Evolutionary conservation across 2,797 vertebrate species (phyloP).

Genomic region (Falco naumanni): DNA sequence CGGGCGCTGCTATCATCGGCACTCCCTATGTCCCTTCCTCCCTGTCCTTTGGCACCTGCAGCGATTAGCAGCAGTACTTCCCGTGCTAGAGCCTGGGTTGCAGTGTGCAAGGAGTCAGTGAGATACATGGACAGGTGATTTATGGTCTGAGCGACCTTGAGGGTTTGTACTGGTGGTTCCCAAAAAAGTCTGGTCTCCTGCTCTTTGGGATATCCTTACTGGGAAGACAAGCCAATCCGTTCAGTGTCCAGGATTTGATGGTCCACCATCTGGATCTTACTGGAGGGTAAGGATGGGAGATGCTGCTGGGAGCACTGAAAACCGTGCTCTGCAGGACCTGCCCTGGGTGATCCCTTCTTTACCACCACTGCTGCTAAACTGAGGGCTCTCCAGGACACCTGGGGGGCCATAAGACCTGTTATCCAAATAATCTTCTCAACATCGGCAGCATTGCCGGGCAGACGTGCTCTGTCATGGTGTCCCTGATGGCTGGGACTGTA

Average conservation of each 20-base stretch:
- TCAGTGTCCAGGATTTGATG: neutral
- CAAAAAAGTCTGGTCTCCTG: neutral
- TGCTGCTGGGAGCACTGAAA: neutral
- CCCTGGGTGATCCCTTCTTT: neutral
- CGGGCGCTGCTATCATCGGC: neutral
- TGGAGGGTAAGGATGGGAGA: neutral
- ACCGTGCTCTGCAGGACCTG: neutral
- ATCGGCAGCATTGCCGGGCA: rapidly evolving
- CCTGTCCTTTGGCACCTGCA: neutral
- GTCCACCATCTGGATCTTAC: neutral
- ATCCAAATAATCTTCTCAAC: neutral
- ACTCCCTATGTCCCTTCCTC: neutral
- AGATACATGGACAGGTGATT: rapidly evolving
- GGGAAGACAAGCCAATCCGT: neutral
- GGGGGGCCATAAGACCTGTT: neutral
- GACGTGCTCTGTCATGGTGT: neutral
- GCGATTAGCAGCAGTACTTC: neutral
- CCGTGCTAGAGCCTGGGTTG: neutral
- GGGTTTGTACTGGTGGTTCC: neutral
- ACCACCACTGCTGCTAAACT: neutral
- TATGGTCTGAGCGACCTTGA: neutral
- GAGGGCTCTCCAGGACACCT: neutral
- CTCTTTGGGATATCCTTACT: neutral
- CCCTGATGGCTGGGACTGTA: neutral
- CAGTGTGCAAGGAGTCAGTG: neutral